Evolutionary conservation across 2,888 invertebrate genomes (phyloP).

Genomic region (Chymomyza procnemis): DNA sequence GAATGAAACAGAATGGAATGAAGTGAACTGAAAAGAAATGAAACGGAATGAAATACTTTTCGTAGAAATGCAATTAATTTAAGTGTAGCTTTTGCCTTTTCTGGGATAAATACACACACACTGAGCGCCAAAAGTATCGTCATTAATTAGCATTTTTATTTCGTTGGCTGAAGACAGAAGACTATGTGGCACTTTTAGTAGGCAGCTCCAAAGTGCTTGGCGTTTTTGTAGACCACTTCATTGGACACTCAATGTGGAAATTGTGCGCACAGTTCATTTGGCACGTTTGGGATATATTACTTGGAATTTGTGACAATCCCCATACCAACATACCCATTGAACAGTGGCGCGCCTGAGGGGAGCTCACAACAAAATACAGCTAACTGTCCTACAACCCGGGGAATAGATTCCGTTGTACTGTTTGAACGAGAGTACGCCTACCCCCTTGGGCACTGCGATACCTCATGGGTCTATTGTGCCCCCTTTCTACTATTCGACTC

Average conservation of each 20-base stretch:
- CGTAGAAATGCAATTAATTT: slow-evolving; percentile 44
- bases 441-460: too few species aligned
- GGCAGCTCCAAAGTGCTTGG: neutral
- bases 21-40: neutral
- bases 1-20: neutral
- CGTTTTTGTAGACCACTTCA: neutral
- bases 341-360: too few species aligned
- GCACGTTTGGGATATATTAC: slow-evolving; percentile 49
- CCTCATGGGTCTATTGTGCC: too few species aligned
- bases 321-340: slow-evolving; percentile 14
- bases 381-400: too few species aligned
- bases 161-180: slow-evolving; percentile 21
- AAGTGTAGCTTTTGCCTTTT: slow-evolving; percentile 3
- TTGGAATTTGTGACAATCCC: neutral
- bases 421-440: too few species aligned
- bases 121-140: slow-evolving; percentile 42
- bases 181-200: neutral
- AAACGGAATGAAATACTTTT: slow-evolving; percentile 6
- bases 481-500: too few species aligned
- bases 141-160: slow-evolving; percentile 61
- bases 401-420: too few species aligned
- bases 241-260: neutral
- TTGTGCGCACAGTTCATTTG: slow-evolving; percentile 47
- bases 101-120: neutral
- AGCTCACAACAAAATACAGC: too few species aligned